phyloP scores from a whole-genome alignment of 2,797 vertebrate species.

The Notoglanidium macrostoma region DNA sequence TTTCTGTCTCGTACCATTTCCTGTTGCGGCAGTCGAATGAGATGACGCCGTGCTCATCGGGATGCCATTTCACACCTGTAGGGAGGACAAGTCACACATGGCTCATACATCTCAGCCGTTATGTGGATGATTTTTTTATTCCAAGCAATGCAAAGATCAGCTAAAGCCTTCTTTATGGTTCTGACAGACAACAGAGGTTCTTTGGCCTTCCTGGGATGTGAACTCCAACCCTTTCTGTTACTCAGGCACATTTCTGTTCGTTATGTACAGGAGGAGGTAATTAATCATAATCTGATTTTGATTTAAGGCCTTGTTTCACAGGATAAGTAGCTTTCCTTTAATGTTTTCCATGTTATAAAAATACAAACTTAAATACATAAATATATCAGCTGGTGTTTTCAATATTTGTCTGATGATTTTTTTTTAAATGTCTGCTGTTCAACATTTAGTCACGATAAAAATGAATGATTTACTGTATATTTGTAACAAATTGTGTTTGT shows the following conservation, averaged over 20 bases:
- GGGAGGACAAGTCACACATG: neutral
- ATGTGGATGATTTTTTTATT: neutral
- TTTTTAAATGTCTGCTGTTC: neutral
- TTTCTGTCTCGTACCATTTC: constrained; percentile 79
- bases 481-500: neutral
- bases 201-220: neutral
- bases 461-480: neutral
- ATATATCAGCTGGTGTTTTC: neutral
- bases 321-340: neutral
- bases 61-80: constrained; percentile 88
- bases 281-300: neutral
- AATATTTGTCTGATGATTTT: neutral
- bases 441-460: neutral
- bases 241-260: too few relatives aligned
- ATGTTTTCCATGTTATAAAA: neutral
- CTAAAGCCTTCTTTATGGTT: too few relatives aligned
- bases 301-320: neutral
- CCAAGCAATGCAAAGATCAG: neutral
- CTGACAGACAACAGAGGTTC: neutral
- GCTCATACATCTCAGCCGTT: neutral
- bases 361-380: neutral
- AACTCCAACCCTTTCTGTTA: neutral
- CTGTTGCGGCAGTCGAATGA: constrained; percentile 90
- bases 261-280: neutral
- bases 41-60: constrained; percentile 88